phyloP scores from a whole-genome alignment of 2,113 vertebrate genomes.

The Mola mola region DNA sequence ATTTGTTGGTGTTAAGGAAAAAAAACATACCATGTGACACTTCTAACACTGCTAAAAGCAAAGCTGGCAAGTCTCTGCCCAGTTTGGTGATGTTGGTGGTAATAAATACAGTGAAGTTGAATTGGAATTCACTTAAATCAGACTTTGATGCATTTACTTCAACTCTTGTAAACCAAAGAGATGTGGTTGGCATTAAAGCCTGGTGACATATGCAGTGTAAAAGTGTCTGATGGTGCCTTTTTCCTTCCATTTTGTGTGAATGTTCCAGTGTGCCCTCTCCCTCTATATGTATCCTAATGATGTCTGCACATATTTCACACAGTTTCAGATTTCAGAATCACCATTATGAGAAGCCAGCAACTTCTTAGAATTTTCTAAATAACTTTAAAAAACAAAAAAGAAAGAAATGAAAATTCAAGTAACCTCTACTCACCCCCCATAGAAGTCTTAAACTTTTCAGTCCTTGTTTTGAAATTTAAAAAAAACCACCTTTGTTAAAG shows the following conservation, averaged over 20 bases:
- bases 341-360: too few relatives aligned
- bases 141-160: too few relatives aligned
- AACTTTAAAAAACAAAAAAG: too few relatives aligned
- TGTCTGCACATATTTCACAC: not conserved
- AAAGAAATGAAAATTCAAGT: too few relatives aligned
- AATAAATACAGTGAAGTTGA: not conserved
- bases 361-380: too few relatives aligned
- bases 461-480: too few relatives aligned
- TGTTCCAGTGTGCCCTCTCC: slow-evolving; percentile 2
- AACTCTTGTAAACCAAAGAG: not conserved
- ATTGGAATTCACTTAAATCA: not conserved
- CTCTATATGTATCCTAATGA: slow-evolving; percentile 1
- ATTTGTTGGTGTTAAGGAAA: not conserved
- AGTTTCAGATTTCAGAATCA: too few relatives aligned
- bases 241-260: slow-evolving; percentile 15
- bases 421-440: too few relatives aligned
- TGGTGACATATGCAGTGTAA: not conserved
- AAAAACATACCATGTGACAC: slow-evolving; percentile 10
- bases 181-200: not conserved
- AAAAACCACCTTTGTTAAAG: too few relatives aligned
- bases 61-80: not conserved
- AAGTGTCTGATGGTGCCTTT: slow-evolving; percentile 24
- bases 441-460: too few relatives aligned
- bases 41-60: not conserved
- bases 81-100: too few relatives aligned